Evolutionary conservation across 2,113 vertebrate genomes (phyloP).

Genomic region (Cebus imitator): DNA sequence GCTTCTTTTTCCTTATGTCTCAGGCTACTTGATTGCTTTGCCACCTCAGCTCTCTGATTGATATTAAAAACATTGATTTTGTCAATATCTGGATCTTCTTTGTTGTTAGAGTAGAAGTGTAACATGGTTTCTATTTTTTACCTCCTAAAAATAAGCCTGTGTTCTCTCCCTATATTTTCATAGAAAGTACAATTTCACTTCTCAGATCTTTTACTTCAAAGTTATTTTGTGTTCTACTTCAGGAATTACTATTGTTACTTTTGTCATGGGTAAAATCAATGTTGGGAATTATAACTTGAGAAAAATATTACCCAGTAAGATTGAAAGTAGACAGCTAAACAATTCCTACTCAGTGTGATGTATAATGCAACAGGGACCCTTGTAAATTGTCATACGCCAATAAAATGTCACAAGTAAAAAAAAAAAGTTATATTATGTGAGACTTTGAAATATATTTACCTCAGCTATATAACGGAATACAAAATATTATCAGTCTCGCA

Average conservation of each 20-base stretch:
- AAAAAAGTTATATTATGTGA: background rate
- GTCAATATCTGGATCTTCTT: background rate
- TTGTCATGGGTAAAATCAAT: constrained; percentile 70
- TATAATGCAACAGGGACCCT: constrained; percentile 77
- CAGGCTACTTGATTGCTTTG: background rate
- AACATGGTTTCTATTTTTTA: background rate
- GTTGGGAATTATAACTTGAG: constrained; percentile 72
- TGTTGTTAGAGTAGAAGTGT: background rate
- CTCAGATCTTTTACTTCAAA: background rate
- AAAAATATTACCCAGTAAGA: constrained; percentile 55
- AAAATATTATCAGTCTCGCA: background rate
- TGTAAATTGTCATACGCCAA: constrained; percentile 81
- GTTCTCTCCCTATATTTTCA: background rate
- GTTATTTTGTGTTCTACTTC: background rate
- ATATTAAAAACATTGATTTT: background rate
- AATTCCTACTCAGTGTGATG: constrained; percentile 75
- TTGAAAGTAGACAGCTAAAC: constrained; percentile 72
- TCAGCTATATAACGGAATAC: background rate
- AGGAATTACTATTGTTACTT: constrained; percentile 46
- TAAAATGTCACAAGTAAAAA: constrained; percentile 75
- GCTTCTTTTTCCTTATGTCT: background rate
- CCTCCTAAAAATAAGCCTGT: background rate
- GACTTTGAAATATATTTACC: background rate
- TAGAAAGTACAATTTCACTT: background rate
- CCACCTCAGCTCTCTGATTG: too few species aligned